A percentile compares a stretch with the other conserved stretches of the same genome.
phyloP scores from a whole-genome alignment of 2,888 invertebrate species.

The Drosophila flavopinicola region DNA sequence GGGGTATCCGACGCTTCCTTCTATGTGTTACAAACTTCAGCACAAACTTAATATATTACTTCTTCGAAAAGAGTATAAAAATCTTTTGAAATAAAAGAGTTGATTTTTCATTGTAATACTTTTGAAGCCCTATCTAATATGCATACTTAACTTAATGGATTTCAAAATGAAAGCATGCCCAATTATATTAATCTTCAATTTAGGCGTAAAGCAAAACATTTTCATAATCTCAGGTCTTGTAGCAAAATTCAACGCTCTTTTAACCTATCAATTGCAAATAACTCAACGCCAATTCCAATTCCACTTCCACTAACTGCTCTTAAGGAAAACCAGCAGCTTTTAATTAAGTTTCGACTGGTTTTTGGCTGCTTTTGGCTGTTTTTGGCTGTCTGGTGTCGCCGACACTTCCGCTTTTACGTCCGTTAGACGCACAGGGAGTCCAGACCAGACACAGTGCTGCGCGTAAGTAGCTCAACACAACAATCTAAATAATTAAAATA shows the following conservation, averaged over 20 bases:
- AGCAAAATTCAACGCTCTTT: background rate
- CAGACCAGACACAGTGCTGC: conserved; percentile 12
- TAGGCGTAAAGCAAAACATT: too few species aligned
- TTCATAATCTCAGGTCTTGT: background rate
- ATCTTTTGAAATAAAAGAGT: too few species aligned
- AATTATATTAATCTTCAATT: too few species aligned
- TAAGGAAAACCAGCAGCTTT: conserved; percentile 58
- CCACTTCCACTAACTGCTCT: background rate
- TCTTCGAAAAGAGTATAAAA: too few species aligned
- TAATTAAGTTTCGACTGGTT: conserved; percentile 70
- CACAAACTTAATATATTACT: too few species aligned
- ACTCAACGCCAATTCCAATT: conserved; percentile 1
- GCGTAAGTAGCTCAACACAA: conserved; percentile 71
- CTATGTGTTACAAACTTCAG: too few species aligned
- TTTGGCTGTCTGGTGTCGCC: conserved; percentile 46
- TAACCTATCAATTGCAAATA: conserved; percentile 3
- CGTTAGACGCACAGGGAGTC: conserved; percentile 11
- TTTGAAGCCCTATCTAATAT: too few species aligned
- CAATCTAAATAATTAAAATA: conserved; percentile 84
- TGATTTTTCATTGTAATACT: too few species aligned
- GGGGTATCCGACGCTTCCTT: too few species aligned
- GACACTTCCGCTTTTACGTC: conserved; percentile 51
- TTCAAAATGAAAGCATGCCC: too few species aligned
- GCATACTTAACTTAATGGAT: too few species aligned
- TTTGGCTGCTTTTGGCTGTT: conserved; percentile 27